These are phyloP conservation scores for Drosophila arizonae DNA, from an alignment of 1,140 invertebrate species.

Conservation along the genomic window DNA sequence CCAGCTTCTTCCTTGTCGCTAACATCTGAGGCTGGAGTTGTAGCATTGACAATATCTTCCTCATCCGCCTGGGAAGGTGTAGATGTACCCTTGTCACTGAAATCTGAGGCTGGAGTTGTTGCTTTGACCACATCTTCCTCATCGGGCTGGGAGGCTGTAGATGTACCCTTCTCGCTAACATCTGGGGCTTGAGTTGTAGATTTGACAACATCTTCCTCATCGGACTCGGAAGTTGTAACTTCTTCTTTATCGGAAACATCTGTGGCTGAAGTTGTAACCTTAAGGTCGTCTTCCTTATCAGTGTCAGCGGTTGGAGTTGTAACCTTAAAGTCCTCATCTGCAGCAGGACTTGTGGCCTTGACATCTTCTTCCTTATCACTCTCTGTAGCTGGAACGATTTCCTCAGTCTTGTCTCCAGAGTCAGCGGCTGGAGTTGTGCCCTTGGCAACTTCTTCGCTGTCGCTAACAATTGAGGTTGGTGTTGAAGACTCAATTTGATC, in stretches of 20 bases:
- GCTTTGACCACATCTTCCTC: neutral
- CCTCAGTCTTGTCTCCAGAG: neutral
- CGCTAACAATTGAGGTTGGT: neutral
- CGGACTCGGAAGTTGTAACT: neutral
- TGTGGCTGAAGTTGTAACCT: slow-evolving; percentile 8
- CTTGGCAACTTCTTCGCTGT: neutral
- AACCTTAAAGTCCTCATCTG: neutral
- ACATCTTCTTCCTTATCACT: neutral
- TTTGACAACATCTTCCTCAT: neutral
- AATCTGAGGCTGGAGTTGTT: slow-evolving; percentile 2
- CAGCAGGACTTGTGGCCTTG: slow-evolving; percentile 4
- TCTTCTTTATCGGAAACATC: neutral
- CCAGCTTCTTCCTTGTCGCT: neutral
- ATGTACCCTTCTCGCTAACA: neutral
- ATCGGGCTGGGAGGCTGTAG: neutral
- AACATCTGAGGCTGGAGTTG: slow-evolving; percentile 2
- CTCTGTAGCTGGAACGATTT: neutral
- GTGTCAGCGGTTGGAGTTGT: neutral
- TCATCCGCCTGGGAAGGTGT: neutral
- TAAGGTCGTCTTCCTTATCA: neutral
- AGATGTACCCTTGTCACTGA: neutral
- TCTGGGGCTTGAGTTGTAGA: slow-evolving; percentile 1
- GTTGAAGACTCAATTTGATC: neutral
- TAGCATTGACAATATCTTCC: neutral
- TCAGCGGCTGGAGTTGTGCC: neutral